Percentiles rank a stretch among this genome's conserved stretches.
Evolutionary conservation across 1,140 invertebrate genomes (phyloP).

Genomic region (Musca vetustissima): DNA sequence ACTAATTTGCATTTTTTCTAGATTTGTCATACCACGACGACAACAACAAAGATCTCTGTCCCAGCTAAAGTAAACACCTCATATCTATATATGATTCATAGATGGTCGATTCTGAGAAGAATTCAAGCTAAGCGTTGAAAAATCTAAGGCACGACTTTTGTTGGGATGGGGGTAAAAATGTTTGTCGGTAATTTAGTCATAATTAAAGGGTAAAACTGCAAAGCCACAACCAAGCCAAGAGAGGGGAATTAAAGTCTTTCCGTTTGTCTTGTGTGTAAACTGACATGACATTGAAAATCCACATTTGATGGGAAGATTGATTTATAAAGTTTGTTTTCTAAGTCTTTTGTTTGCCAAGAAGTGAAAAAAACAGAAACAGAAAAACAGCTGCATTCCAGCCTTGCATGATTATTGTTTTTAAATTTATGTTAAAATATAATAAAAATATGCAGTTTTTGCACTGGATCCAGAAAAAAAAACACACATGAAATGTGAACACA

Average conservation of each 20-base stretch:
- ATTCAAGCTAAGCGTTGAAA: neutral
- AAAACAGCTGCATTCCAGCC: neutral
- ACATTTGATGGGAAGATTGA: neutral
- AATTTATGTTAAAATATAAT: conserved; percentile 10
- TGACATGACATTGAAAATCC: conserved; percentile 2
- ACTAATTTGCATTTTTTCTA: conserved; percentile 4
- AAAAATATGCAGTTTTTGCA: neutral
- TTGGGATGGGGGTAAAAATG: neutral
- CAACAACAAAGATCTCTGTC: too few relatives aligned
- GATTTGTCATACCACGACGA: conserved; percentile 4
- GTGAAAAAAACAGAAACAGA: too few relatives aligned
- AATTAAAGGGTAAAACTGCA: conserved; percentile 8
- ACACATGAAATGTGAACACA: conserved; percentile 9
- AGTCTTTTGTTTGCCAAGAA: neutral
- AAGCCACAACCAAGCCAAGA: neutral
- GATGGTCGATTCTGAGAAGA: neutral
- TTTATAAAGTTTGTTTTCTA: conserved; percentile 10
- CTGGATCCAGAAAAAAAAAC: too few relatives aligned
- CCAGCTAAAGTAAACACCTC: neutral
- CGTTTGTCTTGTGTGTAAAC: neutral
- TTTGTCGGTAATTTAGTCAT: conserved; percentile 2
- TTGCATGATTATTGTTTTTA: neutral
- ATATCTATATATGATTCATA: neutral
- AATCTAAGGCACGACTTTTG: neutral
- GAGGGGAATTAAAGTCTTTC: neutral